These are phyloP conservation scores for Nematolebias whitei DNA, from an alignment of 2,113 vertebrate genomes.

Conservation along the genomic window DNA sequence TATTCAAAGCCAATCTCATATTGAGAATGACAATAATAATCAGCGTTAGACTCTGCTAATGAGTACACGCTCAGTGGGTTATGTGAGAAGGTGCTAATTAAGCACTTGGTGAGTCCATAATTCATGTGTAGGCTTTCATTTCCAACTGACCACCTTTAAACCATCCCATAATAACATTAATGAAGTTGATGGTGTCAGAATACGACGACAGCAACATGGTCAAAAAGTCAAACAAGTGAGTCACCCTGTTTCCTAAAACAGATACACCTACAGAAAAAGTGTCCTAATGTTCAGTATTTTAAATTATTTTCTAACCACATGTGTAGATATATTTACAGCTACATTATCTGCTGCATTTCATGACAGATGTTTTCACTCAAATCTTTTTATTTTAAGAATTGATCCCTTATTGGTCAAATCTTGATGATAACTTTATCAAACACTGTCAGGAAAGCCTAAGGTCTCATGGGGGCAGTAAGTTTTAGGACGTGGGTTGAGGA, in stretches of 20 bases:
- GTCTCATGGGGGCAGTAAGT: no score
- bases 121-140: slow-evolving; percentile 33
- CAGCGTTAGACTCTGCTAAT: slow-evolving; percentile 9
- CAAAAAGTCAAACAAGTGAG: slow-evolving; percentile 29
- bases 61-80: slow-evolving; percentile 18
- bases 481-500: no score
- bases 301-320: neutral
- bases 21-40: slow-evolving; percentile 12
- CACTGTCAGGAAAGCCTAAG: no score
- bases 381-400: no score
- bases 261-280: no score
- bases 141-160: slow-evolving; percentile 33
- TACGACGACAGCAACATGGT: neutral
- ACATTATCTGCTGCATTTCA: no score
- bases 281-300: neutral
- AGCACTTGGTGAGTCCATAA: slow-evolving; percentile 31
- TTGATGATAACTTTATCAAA: no score
- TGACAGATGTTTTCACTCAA: no score
- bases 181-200: neutral
- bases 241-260: neutral
- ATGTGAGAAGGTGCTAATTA: slow-evolving; percentile 15
- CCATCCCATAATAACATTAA: neutral
- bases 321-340: no score
- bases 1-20: slow-evolving; percentile 29
- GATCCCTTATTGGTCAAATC: no score